Conservation (phyloP, 2,113 vertebrate genomes). For the Psilopogon haemacephalus region DNA sequence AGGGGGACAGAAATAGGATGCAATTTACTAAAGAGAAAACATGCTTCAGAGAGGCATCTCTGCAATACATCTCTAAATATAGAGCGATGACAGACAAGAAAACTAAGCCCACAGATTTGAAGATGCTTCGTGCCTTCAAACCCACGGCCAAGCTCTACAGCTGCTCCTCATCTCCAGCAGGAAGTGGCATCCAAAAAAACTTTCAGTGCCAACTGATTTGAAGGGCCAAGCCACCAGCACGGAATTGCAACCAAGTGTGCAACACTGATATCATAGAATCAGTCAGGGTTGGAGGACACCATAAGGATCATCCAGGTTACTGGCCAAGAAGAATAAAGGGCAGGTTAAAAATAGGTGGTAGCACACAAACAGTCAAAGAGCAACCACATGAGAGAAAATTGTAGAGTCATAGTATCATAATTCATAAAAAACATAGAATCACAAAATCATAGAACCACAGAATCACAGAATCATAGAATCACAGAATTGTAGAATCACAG, state of each 20-base stretch:
- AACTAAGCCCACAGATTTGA: conserved; percentile 34
- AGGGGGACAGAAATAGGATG: conserved; percentile 39
- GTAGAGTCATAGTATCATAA: too few species aligned
- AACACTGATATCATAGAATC: neutral
- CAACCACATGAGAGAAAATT: too few species aligned
- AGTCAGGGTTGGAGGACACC: too few species aligned
- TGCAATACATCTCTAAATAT: conserved; percentile 56
- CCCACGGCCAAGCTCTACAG: conserved; percentile 22
- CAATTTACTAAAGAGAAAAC: conserved; percentile 50
- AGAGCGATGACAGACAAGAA: conserved; percentile 51
- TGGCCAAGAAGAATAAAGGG: neutral
- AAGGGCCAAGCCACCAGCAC: neutral
- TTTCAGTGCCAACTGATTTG: neutral
- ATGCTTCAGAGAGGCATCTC: conserved; percentile 19
- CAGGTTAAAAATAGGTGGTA: neutral
- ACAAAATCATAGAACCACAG: too few species aligned
- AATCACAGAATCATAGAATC: too few species aligned
- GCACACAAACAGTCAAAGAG: neutral
- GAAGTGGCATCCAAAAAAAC: conserved; percentile 27
- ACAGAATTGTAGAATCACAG: too few species aligned
- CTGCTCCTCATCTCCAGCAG: neutral
- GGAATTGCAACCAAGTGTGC: neutral
- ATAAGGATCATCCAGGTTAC: neutral
- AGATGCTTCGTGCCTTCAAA: conserved; percentile 35
- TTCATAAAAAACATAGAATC: too few species aligned